Evolutionary conservation across 2,888 invertebrate species (phyloP).

Genomic region (Tromatobia lineatoria): DNA sequence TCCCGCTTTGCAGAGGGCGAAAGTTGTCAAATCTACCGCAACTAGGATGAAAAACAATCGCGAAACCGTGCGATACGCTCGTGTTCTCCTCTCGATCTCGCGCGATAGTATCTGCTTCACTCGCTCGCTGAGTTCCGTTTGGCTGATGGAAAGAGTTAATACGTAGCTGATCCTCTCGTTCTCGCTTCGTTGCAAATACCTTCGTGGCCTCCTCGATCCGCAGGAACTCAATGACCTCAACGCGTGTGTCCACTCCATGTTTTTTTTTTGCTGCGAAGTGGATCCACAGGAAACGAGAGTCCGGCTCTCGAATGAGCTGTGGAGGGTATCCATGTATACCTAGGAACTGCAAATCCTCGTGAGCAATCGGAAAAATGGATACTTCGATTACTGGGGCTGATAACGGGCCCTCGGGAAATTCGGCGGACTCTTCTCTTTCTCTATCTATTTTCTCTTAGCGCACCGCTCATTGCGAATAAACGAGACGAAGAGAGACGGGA

Average conservation of each 20-base stretch:
- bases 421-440: not conserved
- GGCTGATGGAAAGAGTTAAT: conserved; percentile 1
- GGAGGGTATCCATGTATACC: not conserved
- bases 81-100: conserved; percentile 20
- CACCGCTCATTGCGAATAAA: not conserved
- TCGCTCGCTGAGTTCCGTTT: conserved; percentile 7
- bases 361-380: not conserved
- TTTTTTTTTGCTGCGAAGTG: not conserved
- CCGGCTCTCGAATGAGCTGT: conserved; percentile 36
- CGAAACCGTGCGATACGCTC: conserved; percentile 28
- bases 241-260: not conserved
- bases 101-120: conserved; percentile 12
- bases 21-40: conserved; percentile 8
- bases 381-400: not conserved
- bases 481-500: not conserved
- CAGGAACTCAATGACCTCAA: conserved; percentile 27
- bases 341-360: conserved; percentile 26
- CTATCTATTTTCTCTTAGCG: not conserved
- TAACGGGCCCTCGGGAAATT: not conserved
- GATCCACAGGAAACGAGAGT: conserved; percentile 38
- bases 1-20: not conserved
- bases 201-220: conserved; percentile 4
- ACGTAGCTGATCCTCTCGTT: conserved; percentile 4
- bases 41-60: conserved; percentile 12
- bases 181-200: conserved; percentile 20